Evolutionary conservation across 2,888 invertebrate species (phyloP).

Genomic region (Argyresthia goedartella): DNA sequence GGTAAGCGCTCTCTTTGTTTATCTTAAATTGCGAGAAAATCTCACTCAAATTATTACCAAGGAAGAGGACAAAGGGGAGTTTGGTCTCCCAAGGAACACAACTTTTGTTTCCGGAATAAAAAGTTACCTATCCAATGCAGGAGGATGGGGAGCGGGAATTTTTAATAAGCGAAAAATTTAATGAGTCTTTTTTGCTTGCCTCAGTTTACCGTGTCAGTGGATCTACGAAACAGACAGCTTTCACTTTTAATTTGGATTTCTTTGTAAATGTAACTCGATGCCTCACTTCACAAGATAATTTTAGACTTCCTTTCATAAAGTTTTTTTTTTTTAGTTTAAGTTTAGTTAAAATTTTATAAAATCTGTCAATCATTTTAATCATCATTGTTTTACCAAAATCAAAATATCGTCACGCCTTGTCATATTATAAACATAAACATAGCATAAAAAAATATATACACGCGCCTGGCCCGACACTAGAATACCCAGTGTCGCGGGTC

Average conservation of each 20-base stretch:
- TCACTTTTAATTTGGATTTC: constrained; percentile 26
- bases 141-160: constrained; percentile 58
- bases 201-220: constrained; percentile 45
- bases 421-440: too few relatives aligned
- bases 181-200: constrained; percentile 55
- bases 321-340: neutral
- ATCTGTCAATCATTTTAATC: too few relatives aligned
- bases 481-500: too few relatives aligned
- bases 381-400: too few relatives aligned
- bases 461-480: too few relatives aligned
- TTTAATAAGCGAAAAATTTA: constrained; percentile 71
- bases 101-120: constrained; percentile 63
- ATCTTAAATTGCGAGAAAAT: constrained; percentile 72
- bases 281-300: neutral
- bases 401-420: too few relatives aligned
- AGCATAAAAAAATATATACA: too few relatives aligned
- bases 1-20: constrained; percentile 71
- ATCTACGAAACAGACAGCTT: constrained; percentile 22
- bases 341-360: too few relatives aligned
- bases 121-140: constrained; percentile 57
- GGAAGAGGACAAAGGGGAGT: constrained; percentile 62
- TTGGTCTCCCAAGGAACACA: constrained; percentile 51
- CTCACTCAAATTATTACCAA: constrained; percentile 68
- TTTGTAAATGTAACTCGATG: neutral
- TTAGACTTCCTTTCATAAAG: neutral